Percentiles rank a stretch among this genome's conserved stretches.
These are phyloP conservation scores for Cebuella pygmaea DNA, from an alignment of 2,797 vertebrate species.

Conservation along the genomic window DNA sequence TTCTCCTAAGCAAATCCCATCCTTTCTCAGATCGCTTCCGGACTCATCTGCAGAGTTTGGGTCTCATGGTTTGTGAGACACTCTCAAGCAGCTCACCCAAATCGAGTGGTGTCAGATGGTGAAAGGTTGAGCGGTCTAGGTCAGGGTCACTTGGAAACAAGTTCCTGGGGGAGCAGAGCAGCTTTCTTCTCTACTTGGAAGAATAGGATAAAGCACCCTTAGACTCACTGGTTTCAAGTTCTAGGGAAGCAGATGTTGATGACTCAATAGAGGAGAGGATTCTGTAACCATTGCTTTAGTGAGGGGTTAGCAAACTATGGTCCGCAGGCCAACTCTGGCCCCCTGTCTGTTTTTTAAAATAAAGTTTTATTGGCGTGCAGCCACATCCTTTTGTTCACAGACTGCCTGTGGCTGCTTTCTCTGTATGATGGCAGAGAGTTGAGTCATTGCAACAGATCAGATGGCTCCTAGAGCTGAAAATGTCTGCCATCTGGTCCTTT, in stretches of 20 bases:
- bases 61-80: background rate
- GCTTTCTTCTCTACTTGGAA: background rate
- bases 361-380: background rate
- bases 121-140: background rate
- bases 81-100: background rate
- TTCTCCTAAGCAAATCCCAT: too few species aligned
- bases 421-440: background rate
- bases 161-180: background rate
- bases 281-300: background rate
- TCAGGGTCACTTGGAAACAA: background rate
- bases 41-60: background rate
- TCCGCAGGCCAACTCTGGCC: background rate
- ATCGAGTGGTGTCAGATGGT: background rate
- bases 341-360: background rate
- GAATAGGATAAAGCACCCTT: background rate
- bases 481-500: background rate
- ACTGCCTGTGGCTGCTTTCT: background rate
- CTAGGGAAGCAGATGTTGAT: background rate
- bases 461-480: background rate
- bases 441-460: background rate
- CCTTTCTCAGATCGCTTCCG: too few species aligned
- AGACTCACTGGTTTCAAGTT: background rate
- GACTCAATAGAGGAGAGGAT: background rate
- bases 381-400: background rate
- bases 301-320: background rate